Evolutionary conservation across 2,888 invertebrate species (phyloP), one percentile per base, ranked within the genome.

Genomic region (Neelides folsomi): DNA sequence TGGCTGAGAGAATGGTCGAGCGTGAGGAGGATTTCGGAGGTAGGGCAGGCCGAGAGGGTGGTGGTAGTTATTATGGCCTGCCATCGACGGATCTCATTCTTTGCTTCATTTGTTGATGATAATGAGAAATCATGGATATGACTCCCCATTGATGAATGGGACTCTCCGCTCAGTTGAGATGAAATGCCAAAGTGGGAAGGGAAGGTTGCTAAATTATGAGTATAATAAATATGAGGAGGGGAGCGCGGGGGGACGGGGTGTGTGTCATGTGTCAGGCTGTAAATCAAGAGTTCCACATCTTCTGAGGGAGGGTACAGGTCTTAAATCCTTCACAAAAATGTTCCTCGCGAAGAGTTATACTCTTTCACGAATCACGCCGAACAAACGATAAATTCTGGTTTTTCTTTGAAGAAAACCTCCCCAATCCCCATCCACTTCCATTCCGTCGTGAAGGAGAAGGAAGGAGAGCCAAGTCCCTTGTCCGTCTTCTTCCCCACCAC

Each of bases 241-340:
- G 59, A 52, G 57, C 49, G 51, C 53, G 53, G 62, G 58, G 57
- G 55, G 62, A 51, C 49, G 49, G 52, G 53, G 50, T 56, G 55
- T 55, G 49, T 62, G 61, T 62, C 62, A 62, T 54, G 51, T 62
- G 62, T 62, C 62, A 58, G 53, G 54, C 55, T 27, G 58, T 62
- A 62, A 62, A 60, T 62, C 62, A 57, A 52, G 52, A 57, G 54
- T 51, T 59, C 58, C 54, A 55, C 56, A 55, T 59, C 58, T 57
- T 53, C 55, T 55, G 62, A 55, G 57, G 53, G 56, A 55, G 54
- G 37, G 39, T 54, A 53, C 47, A 51, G 55, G 56, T 56, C 54
- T 57, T 53, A 62, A 59, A 59, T 59, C 58, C 57, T 48, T 62
- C 62, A 62, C 54, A 62, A 62, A 62, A 62, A 62, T 62, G 59